Conservation (phyloP, 2,797 vertebrate species). For the Paedocypris micromegethes region DNA sequence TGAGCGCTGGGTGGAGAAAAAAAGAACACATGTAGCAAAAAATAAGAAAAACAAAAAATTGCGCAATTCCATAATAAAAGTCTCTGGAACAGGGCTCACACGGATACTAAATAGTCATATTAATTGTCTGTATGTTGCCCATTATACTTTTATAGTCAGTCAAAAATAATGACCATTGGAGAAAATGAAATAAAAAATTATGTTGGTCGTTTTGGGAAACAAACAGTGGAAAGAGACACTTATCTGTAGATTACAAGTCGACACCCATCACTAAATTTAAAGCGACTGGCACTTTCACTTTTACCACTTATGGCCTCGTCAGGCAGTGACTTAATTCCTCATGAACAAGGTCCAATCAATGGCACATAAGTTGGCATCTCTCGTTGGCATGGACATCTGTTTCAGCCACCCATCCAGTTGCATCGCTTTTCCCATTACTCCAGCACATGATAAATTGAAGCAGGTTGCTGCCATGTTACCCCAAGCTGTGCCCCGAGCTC, state of each 20-base stretch:
- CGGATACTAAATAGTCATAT: too few species aligned
- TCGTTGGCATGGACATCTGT: constrained; percentile 17
- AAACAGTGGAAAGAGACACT: too few species aligned
- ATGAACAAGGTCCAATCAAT: constrained; percentile 22
- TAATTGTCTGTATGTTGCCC: too few species aligned
- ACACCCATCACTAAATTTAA: background rate
- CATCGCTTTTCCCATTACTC: constrained; percentile 4
- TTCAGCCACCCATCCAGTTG: constrained; percentile 11
- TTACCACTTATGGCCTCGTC: constrained; percentile 20
- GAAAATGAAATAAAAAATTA: too few species aligned
- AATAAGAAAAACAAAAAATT: too few species aligned
- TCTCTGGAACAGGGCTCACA: too few species aligned
- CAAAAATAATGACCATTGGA: too few species aligned
- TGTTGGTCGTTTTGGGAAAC: too few species aligned
- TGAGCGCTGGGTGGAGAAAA: too few species aligned
- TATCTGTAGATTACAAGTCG: background rate
- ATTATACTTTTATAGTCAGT: too few species aligned
- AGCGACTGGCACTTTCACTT: background rate
- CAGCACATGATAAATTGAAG: constrained; percentile 23
- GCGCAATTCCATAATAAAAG: too few species aligned
- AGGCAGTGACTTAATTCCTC: constrained; percentile 1
- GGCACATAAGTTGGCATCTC: constrained; percentile 4
- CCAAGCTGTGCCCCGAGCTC: constrained; percentile 13
- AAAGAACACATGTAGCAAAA: too few species aligned
- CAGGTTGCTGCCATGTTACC: constrained; percentile 10